A percentile compares a stretch with the other conserved stretches of the same genome.
Evolutionary conservation across 2,797 vertebrate species (phyloP).

Genomic region (Bradypodion ventrale): DNA sequence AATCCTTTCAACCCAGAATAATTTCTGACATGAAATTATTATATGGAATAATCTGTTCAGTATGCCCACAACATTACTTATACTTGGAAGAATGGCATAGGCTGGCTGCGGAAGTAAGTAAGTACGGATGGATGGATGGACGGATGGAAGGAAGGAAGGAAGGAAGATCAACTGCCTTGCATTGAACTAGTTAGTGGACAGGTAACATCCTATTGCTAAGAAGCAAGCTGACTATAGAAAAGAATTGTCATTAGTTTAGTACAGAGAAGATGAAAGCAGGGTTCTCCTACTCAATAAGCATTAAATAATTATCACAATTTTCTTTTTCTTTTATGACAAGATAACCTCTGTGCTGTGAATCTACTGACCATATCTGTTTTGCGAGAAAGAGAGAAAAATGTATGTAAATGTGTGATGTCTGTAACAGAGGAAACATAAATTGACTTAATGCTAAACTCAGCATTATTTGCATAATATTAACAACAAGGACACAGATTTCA

Average conservation of each 20-base stretch:
- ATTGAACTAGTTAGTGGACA: neutral
- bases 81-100: neutral
- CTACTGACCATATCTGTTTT: neutral
- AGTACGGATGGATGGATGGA: neutral
- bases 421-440: too few relatives aligned
- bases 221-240: neutral
- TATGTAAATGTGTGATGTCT: neutral
- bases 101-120: too few relatives aligned
- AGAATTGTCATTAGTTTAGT: neutral
- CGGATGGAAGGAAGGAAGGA: too few relatives aligned
- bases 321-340: neutral
- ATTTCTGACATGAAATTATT: too few relatives aligned
- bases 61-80: neutral
- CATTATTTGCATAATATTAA: constrained; percentile 55
- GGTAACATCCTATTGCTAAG: neutral
- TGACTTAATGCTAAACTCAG: too few relatives aligned
- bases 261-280: constrained; percentile 1
- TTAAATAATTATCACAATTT: constrained; percentile 4
- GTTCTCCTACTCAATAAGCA: neutral
- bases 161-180: neutral
- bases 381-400: neutral
- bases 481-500: constrained; percentile 47
- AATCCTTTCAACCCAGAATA: too few relatives aligned
- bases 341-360: neutral
- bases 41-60: neutral